Evolutionary conservation across 2,797 vertebrate species (phyloP).

Genomic region (Numenius phaeopus): DNA sequence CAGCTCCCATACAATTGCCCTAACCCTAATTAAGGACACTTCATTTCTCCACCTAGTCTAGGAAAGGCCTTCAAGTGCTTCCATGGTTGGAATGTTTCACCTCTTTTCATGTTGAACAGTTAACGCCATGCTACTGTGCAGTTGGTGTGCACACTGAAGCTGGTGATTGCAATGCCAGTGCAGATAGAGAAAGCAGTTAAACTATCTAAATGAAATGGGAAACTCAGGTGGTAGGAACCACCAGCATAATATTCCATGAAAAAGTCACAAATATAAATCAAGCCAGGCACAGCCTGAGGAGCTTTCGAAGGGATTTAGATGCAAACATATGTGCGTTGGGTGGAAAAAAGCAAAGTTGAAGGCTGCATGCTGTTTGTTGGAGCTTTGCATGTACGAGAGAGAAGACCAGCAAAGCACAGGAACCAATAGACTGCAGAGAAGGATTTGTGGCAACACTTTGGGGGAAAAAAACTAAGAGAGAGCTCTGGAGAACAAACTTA

Average conservation of each 20-base stretch:
- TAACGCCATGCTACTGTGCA: not conserved
- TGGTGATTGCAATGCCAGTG: not conserved
- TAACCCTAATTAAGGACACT: not conserved
- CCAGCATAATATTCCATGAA: not conserved
- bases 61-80: not conserved
- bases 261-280: not conserved
- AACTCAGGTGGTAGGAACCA: not conserved
- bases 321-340: not conserved
- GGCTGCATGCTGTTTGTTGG: not conserved
- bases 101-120: not conserved
- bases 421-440: not conserved
- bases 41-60: not conserved
- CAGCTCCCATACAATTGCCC: not conserved
- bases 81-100: not conserved
- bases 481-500: not conserved
- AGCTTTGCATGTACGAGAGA: not conserved
- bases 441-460: not conserved
- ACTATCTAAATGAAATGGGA: not conserved
- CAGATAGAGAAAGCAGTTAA: not conserved
- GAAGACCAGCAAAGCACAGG: not conserved
- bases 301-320: not conserved
- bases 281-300: not conserved
- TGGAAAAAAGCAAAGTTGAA: not conserved
- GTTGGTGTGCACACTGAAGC: not conserved
- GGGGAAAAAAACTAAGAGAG: not conserved